Conservation (phyloP, 2,797 vertebrate genomes). For the Streptopelia turtur region DNA sequence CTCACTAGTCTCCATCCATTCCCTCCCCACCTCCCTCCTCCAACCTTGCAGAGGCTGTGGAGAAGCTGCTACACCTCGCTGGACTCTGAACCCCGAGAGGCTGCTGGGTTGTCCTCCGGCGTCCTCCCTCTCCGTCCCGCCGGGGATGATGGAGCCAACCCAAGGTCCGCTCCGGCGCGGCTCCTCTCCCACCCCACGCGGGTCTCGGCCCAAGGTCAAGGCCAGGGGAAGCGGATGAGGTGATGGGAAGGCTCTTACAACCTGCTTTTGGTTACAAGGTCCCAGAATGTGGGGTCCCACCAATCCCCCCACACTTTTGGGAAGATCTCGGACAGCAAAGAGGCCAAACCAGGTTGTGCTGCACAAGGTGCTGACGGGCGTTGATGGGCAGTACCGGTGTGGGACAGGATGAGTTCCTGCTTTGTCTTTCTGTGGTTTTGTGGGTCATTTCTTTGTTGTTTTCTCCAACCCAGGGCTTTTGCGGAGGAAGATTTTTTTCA, state of each 20-base stretch:
- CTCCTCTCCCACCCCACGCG: neutral
- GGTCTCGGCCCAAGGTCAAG: neutral
- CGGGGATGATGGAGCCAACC: slow-evolving; percentile 25
- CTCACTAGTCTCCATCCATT: slow-evolving; percentile 48
- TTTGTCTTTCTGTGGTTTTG: neutral
- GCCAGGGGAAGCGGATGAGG: neutral
- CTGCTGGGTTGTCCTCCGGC: neutral
- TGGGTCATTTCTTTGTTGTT: neutral
- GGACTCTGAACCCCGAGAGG: slow-evolving; percentile 1
- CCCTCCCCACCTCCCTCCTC: slow-evolving; percentile 19
- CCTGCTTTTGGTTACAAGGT: neutral
- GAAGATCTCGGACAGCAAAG: neutral
- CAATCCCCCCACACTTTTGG: neutral
- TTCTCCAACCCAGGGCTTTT: neutral
- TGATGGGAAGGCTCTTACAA: neutral
- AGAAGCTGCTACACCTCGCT: slow-evolving; percentile 41
- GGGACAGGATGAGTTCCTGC: neutral
- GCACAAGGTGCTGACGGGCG: neutral
- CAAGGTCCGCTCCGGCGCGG: slow-evolving; percentile 15
- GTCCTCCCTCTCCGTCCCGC: neutral
- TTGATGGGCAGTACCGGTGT: neutral
- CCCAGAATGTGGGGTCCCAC: neutral
- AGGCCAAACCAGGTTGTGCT: neutral
- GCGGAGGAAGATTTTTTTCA: neutral
- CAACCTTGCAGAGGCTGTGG: slow-evolving; percentile 27